Evolutionary conservation across 2,888 invertebrate genomes (phyloP).

Genomic region (Antitype chi): DNA sequence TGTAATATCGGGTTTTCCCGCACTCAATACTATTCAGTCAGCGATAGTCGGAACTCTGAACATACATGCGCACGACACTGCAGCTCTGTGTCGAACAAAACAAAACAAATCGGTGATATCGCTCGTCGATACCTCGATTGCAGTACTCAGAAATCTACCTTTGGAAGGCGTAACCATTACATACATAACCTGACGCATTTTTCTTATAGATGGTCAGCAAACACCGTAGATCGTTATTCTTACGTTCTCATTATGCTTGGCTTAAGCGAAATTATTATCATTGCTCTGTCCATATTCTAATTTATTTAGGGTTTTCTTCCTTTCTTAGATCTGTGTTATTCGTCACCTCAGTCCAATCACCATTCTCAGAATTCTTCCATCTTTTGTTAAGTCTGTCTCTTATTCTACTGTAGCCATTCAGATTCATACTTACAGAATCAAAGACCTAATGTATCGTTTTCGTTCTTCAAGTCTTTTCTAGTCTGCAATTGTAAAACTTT

Average conservation of each 20-base stretch:
- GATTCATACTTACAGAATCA: neutral
- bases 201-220: slow-evolving; percentile 4
- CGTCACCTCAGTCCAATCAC: neutral
- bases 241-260: neutral
- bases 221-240: neutral
- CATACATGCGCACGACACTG: slow-evolving; percentile 26
- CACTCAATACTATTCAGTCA: neutral
- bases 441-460: neutral
- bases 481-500: neutral
- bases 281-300: too few species aligned
- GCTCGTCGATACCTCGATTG: slow-evolving; percentile 48
- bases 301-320: neutral
- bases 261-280: neutral
- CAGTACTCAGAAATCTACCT: slow-evolving; percentile 47
- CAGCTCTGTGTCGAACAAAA: slow-evolving; percentile 43
- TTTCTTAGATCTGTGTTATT: neutral
- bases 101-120: slow-evolving; percentile 59
- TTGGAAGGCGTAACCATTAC: slow-evolving; percentile 31
- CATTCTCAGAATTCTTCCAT: neutral
- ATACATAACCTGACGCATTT: neutral
- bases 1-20: slow-evolving; percentile 15
- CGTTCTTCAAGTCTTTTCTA: neutral
- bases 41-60: slow-evolving; percentile 20
- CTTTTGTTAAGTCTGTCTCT: neutral
- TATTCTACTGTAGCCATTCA: neutral